A percentile compares a stretch with the other conserved stretches of the same genome.
Evolutionary conservation across 2,113 vertebrate genomes (phyloP).

Genomic region (Campylomormyrus tamandua): DNA sequence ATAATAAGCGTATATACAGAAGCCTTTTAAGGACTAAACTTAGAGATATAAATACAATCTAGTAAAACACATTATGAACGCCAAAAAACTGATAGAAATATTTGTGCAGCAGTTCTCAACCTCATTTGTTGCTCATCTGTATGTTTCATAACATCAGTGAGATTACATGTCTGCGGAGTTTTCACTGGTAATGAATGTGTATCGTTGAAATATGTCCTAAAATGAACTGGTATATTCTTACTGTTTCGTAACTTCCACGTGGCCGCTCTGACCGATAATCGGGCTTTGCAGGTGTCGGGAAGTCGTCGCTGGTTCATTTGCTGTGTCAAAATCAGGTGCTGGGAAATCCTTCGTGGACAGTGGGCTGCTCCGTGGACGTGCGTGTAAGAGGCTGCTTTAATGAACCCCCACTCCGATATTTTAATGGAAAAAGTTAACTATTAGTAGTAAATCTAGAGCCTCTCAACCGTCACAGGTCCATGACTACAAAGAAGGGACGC

Average conservation of each 20-base stretch:
- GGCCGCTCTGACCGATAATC: neutral
- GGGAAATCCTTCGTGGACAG: slow-evolving; percentile 95
- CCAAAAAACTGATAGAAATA: neutral
- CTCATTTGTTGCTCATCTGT: neutral
- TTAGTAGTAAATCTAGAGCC: neutral
- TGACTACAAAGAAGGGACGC: slow-evolving; percentile 95
- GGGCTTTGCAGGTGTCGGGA: slow-evolving; percentile 76
- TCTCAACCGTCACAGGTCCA: slow-evolving; percentile 69
- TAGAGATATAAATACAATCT: neutral
- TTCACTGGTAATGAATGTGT: neutral
- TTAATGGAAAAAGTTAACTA: neutral
- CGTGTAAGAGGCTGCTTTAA: slow-evolving; percentile 63
- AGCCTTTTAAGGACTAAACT: neutral
- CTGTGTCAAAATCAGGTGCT: slow-evolving; percentile 90
- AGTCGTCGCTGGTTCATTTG: slow-evolving; percentile 91
- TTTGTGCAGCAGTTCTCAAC: neutral
- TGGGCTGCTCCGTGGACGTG: slow-evolving; percentile 94
- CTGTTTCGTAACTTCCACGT: neutral
- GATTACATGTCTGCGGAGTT: neutral
- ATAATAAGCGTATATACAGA: neutral
- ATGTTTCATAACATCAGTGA: neutral
- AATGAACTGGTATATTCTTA: neutral
- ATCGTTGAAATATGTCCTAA: neutral
- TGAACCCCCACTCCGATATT: neutral
- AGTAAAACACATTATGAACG: neutral